Evolutionary conservation across 1,140 invertebrate genomes (phyloP).

Genomic region (Zeugodacus cucurbitae): DNA sequence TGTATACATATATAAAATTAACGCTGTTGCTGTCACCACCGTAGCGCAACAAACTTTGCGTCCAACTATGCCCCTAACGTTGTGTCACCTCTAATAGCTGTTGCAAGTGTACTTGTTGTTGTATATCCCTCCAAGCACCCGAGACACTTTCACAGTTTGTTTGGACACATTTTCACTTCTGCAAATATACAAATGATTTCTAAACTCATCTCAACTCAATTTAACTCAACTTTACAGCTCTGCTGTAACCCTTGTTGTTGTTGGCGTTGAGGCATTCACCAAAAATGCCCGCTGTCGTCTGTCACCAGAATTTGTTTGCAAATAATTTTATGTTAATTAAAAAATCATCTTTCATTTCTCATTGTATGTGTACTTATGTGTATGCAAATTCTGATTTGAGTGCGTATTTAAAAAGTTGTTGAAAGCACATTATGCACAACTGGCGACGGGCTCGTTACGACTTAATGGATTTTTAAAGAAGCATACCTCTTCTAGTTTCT

Average conservation of each 20-base stretch:
- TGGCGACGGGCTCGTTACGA: neutral
- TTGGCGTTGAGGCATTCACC: neutral
- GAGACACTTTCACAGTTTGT: neutral
- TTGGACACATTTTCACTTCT: neutral
- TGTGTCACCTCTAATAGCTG: neutral
- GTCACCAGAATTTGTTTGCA: neutral
- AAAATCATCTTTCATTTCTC: neutral
- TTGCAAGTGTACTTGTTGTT: neutral
- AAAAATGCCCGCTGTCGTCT: neutral
- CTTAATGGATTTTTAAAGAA: neutral
- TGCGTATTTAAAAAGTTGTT: neutral
- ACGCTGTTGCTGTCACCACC: neutral
- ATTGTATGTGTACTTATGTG: no score
- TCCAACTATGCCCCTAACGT: neutral
- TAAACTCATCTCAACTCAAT: neutral
- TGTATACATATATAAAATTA: neutral
- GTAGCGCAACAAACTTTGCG: neutral
- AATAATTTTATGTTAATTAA: conserved; percentile 20
- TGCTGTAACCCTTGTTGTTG: neutral
- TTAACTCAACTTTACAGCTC: neutral
- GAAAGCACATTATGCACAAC: neutral
- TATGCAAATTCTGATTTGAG: no score
- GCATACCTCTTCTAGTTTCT: neutral
- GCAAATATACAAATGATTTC: neutral
- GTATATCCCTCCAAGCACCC: neutral